Conservation (phyloP, 2,113 vertebrate genomes). For the Alligator sinensis region DNA sequence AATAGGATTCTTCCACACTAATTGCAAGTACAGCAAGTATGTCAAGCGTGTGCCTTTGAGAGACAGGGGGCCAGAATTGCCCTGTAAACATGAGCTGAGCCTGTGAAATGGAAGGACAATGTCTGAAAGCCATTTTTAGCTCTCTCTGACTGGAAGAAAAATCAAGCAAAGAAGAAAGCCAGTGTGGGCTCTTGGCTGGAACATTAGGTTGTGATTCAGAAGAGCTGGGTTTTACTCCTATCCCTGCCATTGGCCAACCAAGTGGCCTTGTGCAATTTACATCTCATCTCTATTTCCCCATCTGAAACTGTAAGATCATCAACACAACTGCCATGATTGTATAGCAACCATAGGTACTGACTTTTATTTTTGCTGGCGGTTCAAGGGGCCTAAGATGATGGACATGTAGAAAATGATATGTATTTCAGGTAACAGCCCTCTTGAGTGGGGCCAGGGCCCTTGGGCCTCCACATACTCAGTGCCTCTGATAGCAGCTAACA, state of each 20-base stretch:
- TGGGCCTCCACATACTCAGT: no score
- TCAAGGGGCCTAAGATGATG: no score
- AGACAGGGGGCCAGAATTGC: not conserved
- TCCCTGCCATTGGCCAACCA: not conserved
- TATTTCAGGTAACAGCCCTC: no score
- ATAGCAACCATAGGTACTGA: not conserved
- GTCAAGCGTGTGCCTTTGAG: slow-evolving; percentile 59
- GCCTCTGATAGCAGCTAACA: not conserved
- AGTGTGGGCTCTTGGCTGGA: rapidly evolving
- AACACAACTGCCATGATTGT: not conserved
- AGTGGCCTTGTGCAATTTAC: not conserved
- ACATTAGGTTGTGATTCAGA: not conserved
- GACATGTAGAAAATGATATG: no score
- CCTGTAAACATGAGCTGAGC: slow-evolving; percentile 42
- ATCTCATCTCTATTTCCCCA: not conserved
- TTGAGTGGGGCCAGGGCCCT: no score
- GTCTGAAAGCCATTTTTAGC: slow-evolving; percentile 47
- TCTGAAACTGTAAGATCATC: not conserved
- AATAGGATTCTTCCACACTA: slow-evolving; percentile 49
- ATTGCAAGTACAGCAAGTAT: slow-evolving; percentile 67
- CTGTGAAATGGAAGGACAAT: slow-evolving; percentile 47
- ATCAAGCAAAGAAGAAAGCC: not conserved
- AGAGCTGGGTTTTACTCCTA: not conserved
- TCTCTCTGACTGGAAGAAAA: slow-evolving; percentile 37
- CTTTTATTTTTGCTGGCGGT: no score